Conservation (phyloP, 1,140 invertebrate species). For the Listronotus oregonensis region DNA sequence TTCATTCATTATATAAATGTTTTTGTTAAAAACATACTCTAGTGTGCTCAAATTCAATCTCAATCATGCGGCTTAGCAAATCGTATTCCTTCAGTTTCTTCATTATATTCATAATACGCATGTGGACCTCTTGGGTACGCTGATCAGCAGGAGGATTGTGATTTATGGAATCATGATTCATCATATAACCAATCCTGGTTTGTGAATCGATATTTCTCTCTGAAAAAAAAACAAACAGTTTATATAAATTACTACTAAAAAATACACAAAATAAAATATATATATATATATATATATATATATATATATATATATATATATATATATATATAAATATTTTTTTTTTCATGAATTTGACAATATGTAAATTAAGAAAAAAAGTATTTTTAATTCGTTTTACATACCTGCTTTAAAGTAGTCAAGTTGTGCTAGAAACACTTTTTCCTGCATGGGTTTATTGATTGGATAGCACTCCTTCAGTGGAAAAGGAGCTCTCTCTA, state of each 20-base stretch:
- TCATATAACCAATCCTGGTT: conserved; percentile 7
- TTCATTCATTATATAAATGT: background rate
- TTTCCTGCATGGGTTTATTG: background rate
- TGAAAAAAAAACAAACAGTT: no score
- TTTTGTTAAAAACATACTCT: background rate
- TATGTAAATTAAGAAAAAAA: no score
- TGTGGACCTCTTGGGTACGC: conserved; percentile 3
- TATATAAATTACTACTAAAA: no score
- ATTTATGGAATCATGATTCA: background rate
- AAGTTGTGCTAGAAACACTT: conserved; percentile 1
- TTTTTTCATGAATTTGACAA: no score
- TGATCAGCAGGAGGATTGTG: background rate
- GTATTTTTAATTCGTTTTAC: no score
- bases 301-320: no score
- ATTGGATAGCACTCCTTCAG: conserved; percentile 24
- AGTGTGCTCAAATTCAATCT: background rate
- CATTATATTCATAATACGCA: conserved; percentile 1
- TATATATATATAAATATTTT: no score
- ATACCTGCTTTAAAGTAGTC: conserved; percentile 15
- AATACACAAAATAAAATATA: no score
- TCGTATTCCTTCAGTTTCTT: conserved; percentile 1
- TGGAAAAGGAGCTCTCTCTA: conserved; percentile 21
- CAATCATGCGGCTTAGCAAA: background rate
- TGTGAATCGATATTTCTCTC: background rate
- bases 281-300: no score